These are phyloP conservation scores for Epinephelus malabaricus DNA, from an alignment of 2,797 vertebrate species.

Conservation along the genomic window DNA sequence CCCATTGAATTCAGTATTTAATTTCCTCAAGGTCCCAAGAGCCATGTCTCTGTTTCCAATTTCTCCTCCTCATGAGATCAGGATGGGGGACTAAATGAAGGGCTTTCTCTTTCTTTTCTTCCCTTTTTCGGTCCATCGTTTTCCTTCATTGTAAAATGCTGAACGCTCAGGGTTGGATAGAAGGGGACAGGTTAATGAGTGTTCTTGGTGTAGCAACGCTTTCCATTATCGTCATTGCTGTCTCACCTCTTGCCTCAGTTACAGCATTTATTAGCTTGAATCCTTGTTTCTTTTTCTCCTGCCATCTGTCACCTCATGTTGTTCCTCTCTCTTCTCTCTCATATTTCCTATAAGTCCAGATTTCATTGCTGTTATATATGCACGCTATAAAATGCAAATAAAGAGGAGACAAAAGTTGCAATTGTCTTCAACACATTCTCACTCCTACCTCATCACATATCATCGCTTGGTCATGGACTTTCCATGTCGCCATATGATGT, in stretches of 20 bases:
- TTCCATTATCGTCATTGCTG: slow-evolving; percentile 54
- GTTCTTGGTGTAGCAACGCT: slow-evolving; percentile 44
- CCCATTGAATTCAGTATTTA: slow-evolving; percentile 79
- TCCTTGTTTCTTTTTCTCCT: slow-evolving; percentile 9
- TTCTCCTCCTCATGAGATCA: slow-evolving; percentile 72
- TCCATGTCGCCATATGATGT: too few species aligned
- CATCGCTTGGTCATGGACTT: too few species aligned
- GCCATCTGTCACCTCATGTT: not conserved
- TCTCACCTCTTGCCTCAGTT: not conserved
- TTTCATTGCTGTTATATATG: not conserved
- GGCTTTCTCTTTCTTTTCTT: slow-evolving; percentile 47
- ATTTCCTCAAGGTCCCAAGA: slow-evolving; percentile 79
- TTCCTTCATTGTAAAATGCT: slow-evolving; percentile 56
- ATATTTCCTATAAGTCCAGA: not conserved
- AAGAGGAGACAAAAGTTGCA: not conserved
- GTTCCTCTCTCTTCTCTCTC: not conserved
- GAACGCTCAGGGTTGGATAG: slow-evolving; percentile 40
- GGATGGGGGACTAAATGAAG: slow-evolving; percentile 65
- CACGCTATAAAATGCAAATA: not conserved
- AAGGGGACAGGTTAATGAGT: slow-evolving; percentile 65
- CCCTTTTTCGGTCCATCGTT: slow-evolving; percentile 43
- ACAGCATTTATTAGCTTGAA: slow-evolving; percentile 34
- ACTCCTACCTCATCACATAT: too few species aligned
- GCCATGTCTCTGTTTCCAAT: slow-evolving; percentile 77
- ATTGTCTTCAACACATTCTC: not conserved